Base-by-base conservation (phyloP, 2,113 vertebrate species). In the Phyllostomus discolor region DNA sequence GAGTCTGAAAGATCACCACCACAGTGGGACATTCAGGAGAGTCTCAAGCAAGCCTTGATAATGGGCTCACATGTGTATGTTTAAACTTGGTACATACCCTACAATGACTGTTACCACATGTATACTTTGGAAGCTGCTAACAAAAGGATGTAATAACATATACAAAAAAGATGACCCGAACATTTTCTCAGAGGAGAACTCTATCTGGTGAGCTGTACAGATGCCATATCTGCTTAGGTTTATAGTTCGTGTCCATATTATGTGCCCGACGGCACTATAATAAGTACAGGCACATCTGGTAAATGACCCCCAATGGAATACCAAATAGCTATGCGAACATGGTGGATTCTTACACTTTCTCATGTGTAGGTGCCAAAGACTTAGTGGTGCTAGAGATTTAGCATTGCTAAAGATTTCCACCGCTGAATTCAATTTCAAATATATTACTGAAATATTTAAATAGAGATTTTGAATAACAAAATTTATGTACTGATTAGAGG, bases 211-310 rank as follows among this genome's bases (percentile, higher is more conserved):
- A 95, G 88, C 17, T 2, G 57, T 59, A 64, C 88, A 96, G 82
- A 92, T 90, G 85, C 69, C 4, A 0, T 80, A 91, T 72, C 88
- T 95, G 67, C 90, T 97, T 83, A 89, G 76, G 92, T 93, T 97
- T 93, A 90, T 16, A 75, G 80, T 89, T 96, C 78, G 76, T 89
- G 69, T 33, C 90, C 73, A 24, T 50, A 88, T 91, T 83, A 76
- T 86, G 48, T 88, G 72, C 94, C 86, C 43, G 52, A 86, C 16
- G 75, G 70, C 17, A 59, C 85, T 75, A 87, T 70, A 88, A n/a
- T 73, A 96, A 95, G 88, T n/a, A 95, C 4, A 31, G 90, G 89
- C 95, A 94, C 97, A 96, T 85, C 88, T 97, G 94, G 90, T 87
- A 93, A 96, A 95, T 50, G 87, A 93, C 70, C 95, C 92, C 82